phyloP scores from a whole-genome alignment of 2,888 invertebrate genomes.

The Polietes domitor region DNA sequence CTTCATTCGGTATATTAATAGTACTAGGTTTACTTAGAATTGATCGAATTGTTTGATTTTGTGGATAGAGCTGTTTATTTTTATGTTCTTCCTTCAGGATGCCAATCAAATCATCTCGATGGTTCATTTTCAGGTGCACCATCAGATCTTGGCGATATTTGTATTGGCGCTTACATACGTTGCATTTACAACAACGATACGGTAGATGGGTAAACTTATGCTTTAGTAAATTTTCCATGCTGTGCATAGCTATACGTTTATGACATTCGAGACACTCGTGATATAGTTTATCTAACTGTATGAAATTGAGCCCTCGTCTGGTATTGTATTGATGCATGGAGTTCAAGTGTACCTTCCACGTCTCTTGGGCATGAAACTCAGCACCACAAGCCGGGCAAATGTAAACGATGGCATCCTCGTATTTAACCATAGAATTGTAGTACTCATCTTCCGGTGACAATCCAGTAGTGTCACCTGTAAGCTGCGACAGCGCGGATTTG shows the following conservation, averaged over 20 bases:
- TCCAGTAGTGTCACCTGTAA: not conserved
- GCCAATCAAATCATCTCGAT: constrained; percentile 73
- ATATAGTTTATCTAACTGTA: constrained; percentile 76
- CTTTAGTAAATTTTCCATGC: constrained; percentile 76
- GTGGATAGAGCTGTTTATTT: constrained; percentile 42
- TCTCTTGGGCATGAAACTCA: constrained; percentile 74
- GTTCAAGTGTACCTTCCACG: constrained; percentile 77
- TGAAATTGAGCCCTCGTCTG: constrained; percentile 75
- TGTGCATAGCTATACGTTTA: constrained; percentile 77
- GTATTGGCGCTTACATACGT: constrained; percentile 75
- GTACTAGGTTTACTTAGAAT: constrained; percentile 47
- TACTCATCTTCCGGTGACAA: constrained; percentile 51
- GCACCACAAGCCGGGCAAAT: constrained; percentile 76
- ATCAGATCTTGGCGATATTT: constrained; percentile 77
- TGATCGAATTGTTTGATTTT: constrained; percentile 55
- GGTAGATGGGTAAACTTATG: constrained; percentile 78
- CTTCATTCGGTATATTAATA: not conserved
- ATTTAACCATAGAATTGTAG: constrained; percentile 72
- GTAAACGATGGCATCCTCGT: constrained; percentile 76
- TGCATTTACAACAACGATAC: constrained; percentile 76
- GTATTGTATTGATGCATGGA: constrained; percentile 75
- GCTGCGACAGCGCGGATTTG: not conserved
- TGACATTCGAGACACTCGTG: constrained; percentile 76
- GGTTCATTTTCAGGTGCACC: constrained; percentile 76
- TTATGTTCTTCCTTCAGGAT: constrained; percentile 57